Evolutionary conservation across 2,113 vertebrate genomes (phyloP).

Genomic region (Prochilodus magdalenae): DNA sequence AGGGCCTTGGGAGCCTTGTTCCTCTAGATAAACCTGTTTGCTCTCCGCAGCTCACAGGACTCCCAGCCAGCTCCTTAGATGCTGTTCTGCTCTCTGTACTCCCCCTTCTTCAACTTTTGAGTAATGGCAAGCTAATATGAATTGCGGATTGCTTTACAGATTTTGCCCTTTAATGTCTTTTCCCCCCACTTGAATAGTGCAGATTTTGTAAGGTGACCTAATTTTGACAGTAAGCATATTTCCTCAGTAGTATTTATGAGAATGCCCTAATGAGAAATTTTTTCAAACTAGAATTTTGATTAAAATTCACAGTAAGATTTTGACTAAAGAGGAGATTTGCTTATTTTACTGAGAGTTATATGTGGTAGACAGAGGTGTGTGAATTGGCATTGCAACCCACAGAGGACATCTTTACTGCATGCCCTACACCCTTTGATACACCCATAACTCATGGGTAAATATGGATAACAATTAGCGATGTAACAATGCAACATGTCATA

Average conservation of each 20-base stretch:
- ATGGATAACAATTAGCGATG: neutral
- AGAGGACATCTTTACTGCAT: neutral
- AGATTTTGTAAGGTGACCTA: constrained; percentile 22
- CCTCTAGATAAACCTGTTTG: constrained; percentile 72
- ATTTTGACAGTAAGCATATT: neutral
- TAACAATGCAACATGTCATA: no score
- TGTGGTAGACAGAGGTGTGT: neutral
- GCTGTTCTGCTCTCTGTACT: constrained; percentile 51
- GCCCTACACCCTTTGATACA: neutral
- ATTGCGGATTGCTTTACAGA: constrained; percentile 58
- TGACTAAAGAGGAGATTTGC: neutral
- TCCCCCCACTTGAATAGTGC: constrained; percentile 1
- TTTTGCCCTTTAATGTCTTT: constrained; percentile 15
- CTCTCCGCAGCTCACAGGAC: constrained; percentile 59
- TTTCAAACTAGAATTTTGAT: neutral
- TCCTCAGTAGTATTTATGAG: neutral
- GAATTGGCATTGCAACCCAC: neutral
- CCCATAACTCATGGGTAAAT: neutral
- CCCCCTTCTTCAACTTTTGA: constrained; percentile 51
- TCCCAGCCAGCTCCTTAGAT: constrained; percentile 60
- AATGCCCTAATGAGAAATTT: neutral
- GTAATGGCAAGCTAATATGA: constrained; percentile 56
- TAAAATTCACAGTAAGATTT: neutral
- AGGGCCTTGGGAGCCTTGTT: constrained; percentile 70
- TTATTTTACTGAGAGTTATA: neutral